Percentiles rank a stretch among this genome's conserved stretches.
These are phyloP conservation scores for Carlito syrichta DNA, from an alignment of 2,113 vertebrate species.

Conservation along the genomic window DNA sequence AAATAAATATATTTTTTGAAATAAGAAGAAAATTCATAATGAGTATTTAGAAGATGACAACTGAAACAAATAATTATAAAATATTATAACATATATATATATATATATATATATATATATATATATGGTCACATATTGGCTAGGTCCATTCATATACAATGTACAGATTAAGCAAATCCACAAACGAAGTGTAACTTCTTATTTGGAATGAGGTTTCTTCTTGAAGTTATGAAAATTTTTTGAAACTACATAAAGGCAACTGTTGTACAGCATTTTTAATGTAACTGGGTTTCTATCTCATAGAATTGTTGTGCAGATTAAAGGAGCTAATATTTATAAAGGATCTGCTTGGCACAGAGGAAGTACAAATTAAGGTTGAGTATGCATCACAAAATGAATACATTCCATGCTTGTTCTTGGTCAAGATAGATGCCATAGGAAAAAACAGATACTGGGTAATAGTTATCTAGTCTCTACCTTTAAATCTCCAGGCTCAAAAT, in stretches of 20 bases:
- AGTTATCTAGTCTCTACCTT: too few relatives aligned
- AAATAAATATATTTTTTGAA: not conserved
- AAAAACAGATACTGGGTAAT: not conserved
- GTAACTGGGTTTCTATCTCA: not conserved
- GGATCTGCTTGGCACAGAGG: not conserved
- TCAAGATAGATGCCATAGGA: not conserved
- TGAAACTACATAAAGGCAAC: not conserved
- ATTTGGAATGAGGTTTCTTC: not conserved
- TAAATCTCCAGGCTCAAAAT: not conserved
- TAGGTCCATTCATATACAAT: not conserved
- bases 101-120: too few relatives aligned
- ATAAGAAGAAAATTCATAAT: not conserved
- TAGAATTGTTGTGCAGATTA: not conserved
- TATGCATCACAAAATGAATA: not conserved
- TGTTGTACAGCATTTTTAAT: not conserved
- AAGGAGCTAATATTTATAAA: slow-evolving; percentile 26
- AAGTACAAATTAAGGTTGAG: not conserved
- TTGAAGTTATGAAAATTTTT: not conserved
- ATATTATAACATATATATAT: not conserved
- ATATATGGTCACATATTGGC: too few relatives aligned
- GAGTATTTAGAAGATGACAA: not conserved
- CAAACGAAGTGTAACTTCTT: not conserved
- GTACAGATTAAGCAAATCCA: not conserved
- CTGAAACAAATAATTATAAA: not conserved
- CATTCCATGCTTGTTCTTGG: not conserved